Evolutionary conservation across 1,140 invertebrate genomes (phyloP).

Genomic region (Hylaeus volcanicus): DNA sequence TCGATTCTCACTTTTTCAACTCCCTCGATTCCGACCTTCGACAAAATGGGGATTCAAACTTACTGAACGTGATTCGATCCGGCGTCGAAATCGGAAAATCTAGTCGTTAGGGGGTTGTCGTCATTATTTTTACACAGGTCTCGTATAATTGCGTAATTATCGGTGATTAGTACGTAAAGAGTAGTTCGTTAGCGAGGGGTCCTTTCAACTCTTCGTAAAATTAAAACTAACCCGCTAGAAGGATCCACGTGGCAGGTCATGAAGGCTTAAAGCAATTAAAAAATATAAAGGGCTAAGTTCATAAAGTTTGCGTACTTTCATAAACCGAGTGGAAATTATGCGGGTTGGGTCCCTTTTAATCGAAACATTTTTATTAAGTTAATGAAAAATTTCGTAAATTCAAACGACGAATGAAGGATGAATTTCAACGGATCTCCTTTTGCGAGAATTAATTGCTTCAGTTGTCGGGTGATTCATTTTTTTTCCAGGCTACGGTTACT

Average conservation of each 20-base stretch:
- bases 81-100: neutral
- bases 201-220: slow-evolving; percentile 23
- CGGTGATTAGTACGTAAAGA: slow-evolving; percentile 30
- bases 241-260: neutral
- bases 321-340: neutral
- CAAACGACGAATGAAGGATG: neutral
- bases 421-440: neutral
- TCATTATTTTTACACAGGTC: slow-evolving; percentile 19
- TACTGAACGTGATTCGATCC: neutral
- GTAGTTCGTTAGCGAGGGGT: slow-evolving; percentile 23
- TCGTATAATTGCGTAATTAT: slow-evolving; percentile 31
- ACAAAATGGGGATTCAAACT: neutral
- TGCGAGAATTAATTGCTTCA: slow-evolving; percentile 1
- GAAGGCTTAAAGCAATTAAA: slow-evolving; percentile 18
- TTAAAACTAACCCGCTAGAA: slow-evolving; percentile 26
- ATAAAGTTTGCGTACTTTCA: slow-evolving; percentile 7
- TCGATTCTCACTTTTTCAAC: too few relatives aligned
- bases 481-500: too few relatives aligned
- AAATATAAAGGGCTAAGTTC: slow-evolving; percentile 19
- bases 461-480: too few relatives aligned
- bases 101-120: neutral
- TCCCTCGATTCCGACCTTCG: neutral
- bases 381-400: slow-evolving; percentile 27
- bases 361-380: slow-evolving; percentile 32
- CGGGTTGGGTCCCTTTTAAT: neutral